These are phyloP conservation scores for Cydia amplana DNA, from an alignment of 1,140 invertebrate species.

Conservation along the genomic window DNA sequence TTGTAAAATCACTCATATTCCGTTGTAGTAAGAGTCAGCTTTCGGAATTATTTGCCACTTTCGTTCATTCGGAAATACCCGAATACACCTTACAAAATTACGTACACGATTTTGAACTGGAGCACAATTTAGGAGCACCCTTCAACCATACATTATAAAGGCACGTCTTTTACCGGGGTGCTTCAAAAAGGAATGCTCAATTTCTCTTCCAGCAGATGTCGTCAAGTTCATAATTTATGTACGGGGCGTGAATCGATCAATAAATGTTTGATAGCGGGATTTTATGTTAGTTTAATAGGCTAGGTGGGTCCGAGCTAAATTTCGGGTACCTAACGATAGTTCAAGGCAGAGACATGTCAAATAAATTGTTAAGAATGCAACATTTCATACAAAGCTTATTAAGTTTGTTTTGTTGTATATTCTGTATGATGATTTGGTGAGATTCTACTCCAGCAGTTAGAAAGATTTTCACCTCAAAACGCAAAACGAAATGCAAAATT, in stretches of 20 bases:
- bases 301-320: slow-evolving; percentile 43
- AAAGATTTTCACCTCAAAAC: too few species aligned
- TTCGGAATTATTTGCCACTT: too few species aligned
- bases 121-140: slow-evolving; percentile 11
- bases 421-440: too few species aligned
- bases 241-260: slow-evolving; percentile 9
- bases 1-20: too few species aligned
- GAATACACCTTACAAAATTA: too few species aligned
- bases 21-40: too few species aligned
- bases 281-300: slow-evolving; percentile 34
- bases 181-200: slow-evolving; percentile 18
- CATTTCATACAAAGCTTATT: too few species aligned
- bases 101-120: slow-evolving; percentile 1
- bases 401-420: too few species aligned
- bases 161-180: slow-evolving; percentile 20
- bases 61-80: too few species aligned
- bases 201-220: slow-evolving; percentile 20
- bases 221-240: slow-evolving; percentile 31
- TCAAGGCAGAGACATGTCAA: neutral
- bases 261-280: slow-evolving; percentile 16
- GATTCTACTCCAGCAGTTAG: too few species aligned
- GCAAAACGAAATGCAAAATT: too few species aligned
- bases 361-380: neutral
- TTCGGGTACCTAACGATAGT: neutral
- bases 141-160: slow-evolving; percentile 25